phyloP scores from a whole-genome alignment of 2,113 vertebrate species.

The Macquaria australasica region DNA sequence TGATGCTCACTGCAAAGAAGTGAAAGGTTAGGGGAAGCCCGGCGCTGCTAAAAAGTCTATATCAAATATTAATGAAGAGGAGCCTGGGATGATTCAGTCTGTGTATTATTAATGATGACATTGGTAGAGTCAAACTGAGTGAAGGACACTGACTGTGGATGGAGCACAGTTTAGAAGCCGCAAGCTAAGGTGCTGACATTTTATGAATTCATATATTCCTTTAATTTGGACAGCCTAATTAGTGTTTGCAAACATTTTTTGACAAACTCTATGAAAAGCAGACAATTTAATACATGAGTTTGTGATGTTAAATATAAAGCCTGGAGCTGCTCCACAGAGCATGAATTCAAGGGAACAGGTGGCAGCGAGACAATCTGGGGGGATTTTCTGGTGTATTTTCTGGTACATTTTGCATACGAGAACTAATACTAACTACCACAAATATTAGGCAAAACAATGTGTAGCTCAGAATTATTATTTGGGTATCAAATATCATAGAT shows the following conservation, averaged over 20 bases:
- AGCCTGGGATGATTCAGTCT: conserved; percentile 46
- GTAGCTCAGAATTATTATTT: conserved; percentile 21
- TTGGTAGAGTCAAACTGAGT: conserved; percentile 50
- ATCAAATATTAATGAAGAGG: conserved; percentile 72
- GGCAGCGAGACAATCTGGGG: background rate
- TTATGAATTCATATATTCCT: conserved; percentile 2
- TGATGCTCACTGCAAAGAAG: conserved; percentile 39
- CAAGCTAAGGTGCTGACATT: background rate
- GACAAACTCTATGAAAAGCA: background rate
- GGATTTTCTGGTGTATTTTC: conserved; percentile 11
- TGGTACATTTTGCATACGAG: conserved; percentile 9
- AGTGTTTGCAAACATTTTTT: conserved; percentile 3
- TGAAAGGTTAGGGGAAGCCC: conserved; percentile 68
- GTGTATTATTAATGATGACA: conserved; percentile 66
- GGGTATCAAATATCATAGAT: conserved; percentile 25
- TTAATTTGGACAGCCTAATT: conserved; percentile 15
- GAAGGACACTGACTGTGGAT: conserved; percentile 57
- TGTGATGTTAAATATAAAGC: conserved; percentile 17
- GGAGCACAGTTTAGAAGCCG: background rate
- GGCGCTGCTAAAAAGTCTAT: conserved; percentile 53
- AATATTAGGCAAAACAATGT: conserved; percentile 17
- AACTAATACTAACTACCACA: conserved; percentile 40
- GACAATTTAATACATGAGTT: background rate
- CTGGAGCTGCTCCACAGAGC: background rate
- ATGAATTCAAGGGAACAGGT: conserved; percentile 16